Evolutionary conservation across 64 coral and sea anemone species (phyloP), one percentile per base, ranked within the genome.

Genomic region (Dendronephthya gigantea): DNA sequence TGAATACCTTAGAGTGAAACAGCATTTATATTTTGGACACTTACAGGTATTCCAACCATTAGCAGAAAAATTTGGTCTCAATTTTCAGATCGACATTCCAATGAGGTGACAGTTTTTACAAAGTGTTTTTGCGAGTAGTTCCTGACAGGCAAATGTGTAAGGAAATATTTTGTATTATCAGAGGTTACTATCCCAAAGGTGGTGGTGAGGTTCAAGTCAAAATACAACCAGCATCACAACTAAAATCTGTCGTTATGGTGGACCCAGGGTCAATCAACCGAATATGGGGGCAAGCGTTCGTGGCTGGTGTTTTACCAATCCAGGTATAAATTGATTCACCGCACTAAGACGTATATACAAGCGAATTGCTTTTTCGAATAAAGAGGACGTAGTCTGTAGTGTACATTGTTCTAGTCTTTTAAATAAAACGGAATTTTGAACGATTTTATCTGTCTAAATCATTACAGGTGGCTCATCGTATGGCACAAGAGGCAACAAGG

Each of bases 131-230:
- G n/a, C n/a, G n/a, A n/a, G n/a, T n/a, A n/a, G n/a, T n/a, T n/a
- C n/a, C 35, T 19, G 32, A 25, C 41, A 40, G 82, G 17, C 9
- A 30, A 31, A 58, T 0, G 39, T 27, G 69, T 33, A 23, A n/a
- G 25, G 6, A 22, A 23, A 82, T 68, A 58, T 8, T 14, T 41
- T 1, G 4, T 23, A 89, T 14, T 32, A 45, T 17, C 35, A 98
- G 95, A 83, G 95, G 95, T 70, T 98, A 98, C 56, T 98, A 91
- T 82, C 95, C 95, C 19, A 98, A 98, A 35, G 95, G 95, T 47
- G 95, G 95, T 31, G 95, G 95, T 31, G 91, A 93, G 50, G 87
- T 98, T 25, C 91, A 88, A 27, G 82, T 93, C 2, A 82, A 62
- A 59, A 89, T 93, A 40, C 84, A 81, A 4, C 91, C 92, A 28